phyloP scores from a whole-genome alignment of 30 jellyfish, hydroid and myxozoan species.

The Turritopsis dohrnii region DNA sequence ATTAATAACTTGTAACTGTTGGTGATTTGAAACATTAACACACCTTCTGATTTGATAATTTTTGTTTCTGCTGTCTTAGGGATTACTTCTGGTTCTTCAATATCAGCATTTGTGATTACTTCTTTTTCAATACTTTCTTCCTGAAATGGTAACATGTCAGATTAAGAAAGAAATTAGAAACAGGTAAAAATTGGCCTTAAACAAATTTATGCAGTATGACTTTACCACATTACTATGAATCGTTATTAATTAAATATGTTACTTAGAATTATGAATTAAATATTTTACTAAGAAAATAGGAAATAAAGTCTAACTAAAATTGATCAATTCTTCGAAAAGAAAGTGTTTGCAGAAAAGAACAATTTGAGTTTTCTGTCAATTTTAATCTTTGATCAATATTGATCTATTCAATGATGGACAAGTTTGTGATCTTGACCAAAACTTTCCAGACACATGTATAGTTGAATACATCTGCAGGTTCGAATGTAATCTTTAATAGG shows the following conservation, averaged over 20 bases:
- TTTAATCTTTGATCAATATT: neutral
- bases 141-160: neutral
- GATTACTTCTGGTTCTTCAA: slow-evolving; percentile 32
- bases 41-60: slow-evolving; percentile 21
- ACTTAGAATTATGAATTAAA: too few relatives aligned
- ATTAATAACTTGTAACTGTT: too few relatives aligned
- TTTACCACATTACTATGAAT: too few relatives aligned
- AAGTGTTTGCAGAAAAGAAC: neutral
- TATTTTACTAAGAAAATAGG: too few relatives aligned
- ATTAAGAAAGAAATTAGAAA: neutral
- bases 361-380: neutral
- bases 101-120: slow-evolving; percentile 22
- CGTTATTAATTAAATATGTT: too few relatives aligned
- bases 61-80: slow-evolving; percentile 20
- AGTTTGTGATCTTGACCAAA: neutral
- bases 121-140: slow-evolving; percentile 24
- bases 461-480: too few relatives aligned
- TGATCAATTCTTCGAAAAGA: too few relatives aligned
- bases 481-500: too few relatives aligned
- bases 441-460: neutral
- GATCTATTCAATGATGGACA: neutral
- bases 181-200: neutral
- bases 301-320: too few relatives aligned
- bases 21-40: neutral
- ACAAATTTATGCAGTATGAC: too few relatives aligned